phyloP scores from a whole-genome alignment of 2,113 vertebrate species.

The Phasianus colchicus region DNA sequence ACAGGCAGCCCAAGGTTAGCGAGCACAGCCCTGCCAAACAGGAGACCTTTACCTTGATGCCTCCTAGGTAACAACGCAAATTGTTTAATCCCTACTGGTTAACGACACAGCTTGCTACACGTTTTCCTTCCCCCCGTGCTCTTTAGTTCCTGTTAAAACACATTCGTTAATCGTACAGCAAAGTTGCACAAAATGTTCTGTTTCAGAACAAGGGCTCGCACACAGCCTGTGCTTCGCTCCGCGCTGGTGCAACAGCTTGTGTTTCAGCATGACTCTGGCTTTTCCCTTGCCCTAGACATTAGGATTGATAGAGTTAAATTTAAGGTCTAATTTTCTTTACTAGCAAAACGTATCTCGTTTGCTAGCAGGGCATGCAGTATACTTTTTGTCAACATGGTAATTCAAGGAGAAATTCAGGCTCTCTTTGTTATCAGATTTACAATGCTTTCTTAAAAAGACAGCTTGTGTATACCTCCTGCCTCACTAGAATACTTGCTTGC shows the following conservation, averaged over 20 bases:
- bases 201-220: constrained; percentile 44
- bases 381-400: constrained; percentile 75
- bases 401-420: constrained; percentile 75
- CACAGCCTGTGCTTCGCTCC: constrained; percentile 3
- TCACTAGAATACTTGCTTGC: constrained; percentile 71
- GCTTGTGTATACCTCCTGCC: constrained; percentile 70
- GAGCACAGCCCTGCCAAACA: constrained; percentile 54
- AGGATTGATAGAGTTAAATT: constrained; percentile 72
- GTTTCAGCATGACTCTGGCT: constrained; percentile 70
- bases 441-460: constrained; percentile 74
- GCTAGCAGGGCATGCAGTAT: constrained; percentile 64
- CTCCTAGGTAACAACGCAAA: constrained; percentile 67
- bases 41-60: constrained; percentile 50
- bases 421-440: constrained; percentile 75
- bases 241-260: constrained; percentile 64
- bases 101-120: constrained; percentile 24
- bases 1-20: constrained; percentile 76
- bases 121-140: background rate
- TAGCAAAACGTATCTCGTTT: constrained; percentile 74
- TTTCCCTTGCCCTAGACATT: constrained; percentile 34
- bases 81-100: constrained; percentile 65
- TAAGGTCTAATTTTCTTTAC: constrained; percentile 74
- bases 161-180: constrained; percentile 50
- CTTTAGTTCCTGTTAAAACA: constrained; percentile 30
- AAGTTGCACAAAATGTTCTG: constrained; percentile 70